phyloP scores from a whole-genome alignment of 2,113 vertebrate genomes.

The Ploceus nigricollis region DNA sequence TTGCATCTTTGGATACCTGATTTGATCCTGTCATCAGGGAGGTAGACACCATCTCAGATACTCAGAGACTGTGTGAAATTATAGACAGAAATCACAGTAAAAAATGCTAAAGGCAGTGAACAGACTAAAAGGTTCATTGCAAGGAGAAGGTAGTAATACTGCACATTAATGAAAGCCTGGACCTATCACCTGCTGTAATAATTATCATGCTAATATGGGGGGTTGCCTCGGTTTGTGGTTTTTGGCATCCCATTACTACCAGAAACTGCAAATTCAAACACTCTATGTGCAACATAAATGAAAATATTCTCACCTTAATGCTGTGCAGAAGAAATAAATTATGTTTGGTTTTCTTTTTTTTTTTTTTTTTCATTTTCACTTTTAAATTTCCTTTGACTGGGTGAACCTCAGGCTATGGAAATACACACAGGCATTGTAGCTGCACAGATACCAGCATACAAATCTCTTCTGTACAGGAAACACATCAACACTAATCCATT shows the following conservation, averaged over 20 bases:
- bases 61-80: background rate
- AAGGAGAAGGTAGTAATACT: slow-evolving; percentile 1
- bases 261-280: slow-evolving; percentile 30
- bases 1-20: background rate
- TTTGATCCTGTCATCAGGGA: background rate
- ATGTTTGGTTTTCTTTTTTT: background rate
- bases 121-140: slow-evolving; percentile 33
- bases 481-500: slow-evolving; percentile 17
- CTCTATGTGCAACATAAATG: background rate
- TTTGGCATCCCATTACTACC: slow-evolving; percentile 35
- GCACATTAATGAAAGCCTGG: slow-evolving; percentile 22
- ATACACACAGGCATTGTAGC: background rate
- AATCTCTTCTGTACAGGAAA: background rate
- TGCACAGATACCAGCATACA: background rate
- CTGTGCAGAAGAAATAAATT: slow-evolving; percentile 4
- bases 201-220: slow-evolving; percentile 30
- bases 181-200: slow-evolving; percentile 46
- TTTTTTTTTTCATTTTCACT: background rate
- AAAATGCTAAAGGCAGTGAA: background rate
- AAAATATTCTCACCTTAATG: slow-evolving; percentile 19
- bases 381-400: slow-evolving; percentile 25
- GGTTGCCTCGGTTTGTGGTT: background rate
- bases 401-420: slow-evolving; percentile 32
- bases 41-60: background rate
- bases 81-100: background rate